Evolutionary conservation across 2,113 vertebrate genomes (phyloP).

Genomic region (Halcyon senegalensis): DNA sequence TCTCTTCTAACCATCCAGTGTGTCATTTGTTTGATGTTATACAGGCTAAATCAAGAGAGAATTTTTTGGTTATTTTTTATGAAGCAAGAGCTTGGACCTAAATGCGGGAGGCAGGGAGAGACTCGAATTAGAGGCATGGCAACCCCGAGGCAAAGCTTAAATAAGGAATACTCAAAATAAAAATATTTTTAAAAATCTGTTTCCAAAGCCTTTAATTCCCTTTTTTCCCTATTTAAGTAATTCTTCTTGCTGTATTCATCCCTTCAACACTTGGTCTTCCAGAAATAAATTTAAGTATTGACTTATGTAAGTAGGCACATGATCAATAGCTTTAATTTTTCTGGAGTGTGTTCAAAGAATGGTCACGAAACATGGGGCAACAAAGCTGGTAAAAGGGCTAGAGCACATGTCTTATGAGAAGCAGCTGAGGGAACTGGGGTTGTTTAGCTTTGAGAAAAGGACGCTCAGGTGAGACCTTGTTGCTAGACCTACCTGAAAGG

Average conservation of each 20-base stretch:
- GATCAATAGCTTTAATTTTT: background rate
- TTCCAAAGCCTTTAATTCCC: background rate
- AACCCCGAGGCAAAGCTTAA: background rate
- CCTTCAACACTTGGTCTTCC: background rate
- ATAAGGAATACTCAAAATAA: background rate
- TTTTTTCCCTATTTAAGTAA: background rate
- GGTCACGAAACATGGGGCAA: no score
- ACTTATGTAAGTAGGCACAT: background rate
- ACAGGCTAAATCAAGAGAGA: background rate
- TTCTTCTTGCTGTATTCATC: background rate
- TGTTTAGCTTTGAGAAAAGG: no score
- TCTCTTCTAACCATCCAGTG: background rate
- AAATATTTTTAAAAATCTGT: background rate
- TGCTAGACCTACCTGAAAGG: no score
- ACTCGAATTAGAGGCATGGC: background rate
- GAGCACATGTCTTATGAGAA: no score
- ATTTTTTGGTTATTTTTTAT: background rate
- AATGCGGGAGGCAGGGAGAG: background rate
- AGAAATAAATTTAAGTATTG: background rate
- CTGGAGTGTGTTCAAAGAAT: no score
- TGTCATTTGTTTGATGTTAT: background rate
- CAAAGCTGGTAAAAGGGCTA: no score
- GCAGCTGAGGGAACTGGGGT: no score
- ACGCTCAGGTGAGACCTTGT: no score
- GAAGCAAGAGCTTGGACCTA: background rate